phyloP scores from a whole-genome alignment of 2,797 vertebrate species.

The Neosalanx taihuensis region DNA sequence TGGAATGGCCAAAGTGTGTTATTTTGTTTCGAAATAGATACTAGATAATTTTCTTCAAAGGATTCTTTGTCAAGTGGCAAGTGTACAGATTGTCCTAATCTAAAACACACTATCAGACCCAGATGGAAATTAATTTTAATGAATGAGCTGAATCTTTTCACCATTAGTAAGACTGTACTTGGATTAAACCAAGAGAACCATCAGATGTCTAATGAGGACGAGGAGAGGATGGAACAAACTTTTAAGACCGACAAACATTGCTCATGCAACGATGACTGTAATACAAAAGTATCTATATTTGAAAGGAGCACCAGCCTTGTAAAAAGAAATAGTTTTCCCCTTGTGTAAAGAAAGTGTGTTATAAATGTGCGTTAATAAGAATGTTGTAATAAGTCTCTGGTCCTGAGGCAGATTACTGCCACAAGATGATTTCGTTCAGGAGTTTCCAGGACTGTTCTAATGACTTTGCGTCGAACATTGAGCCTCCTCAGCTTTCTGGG shows the following conservation, averaged over 20 bases:
- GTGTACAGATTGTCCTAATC: not conserved
- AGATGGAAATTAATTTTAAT: not conserved
- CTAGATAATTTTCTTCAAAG: not conserved
- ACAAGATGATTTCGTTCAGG: conserved; percentile 29
- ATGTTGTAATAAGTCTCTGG: conserved; percentile 21
- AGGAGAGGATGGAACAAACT: not conserved
- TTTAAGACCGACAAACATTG: no score
- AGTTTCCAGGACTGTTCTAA: conserved; percentile 35
- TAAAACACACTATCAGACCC: not conserved
- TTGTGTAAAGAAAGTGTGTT: not conserved
- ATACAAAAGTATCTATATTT: no score
- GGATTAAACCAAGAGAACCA: not conserved
- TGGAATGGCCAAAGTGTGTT: not conserved
- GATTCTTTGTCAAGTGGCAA: not conserved
- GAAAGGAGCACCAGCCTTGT: no score
- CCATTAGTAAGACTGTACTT: not conserved
- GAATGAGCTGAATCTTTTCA: not conserved
- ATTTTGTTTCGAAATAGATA: not conserved
- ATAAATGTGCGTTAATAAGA: not conserved
- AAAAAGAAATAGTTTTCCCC: no score
- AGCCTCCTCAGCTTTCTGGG: conserved; percentile 23
- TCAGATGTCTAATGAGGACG: not conserved
- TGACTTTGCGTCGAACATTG: conserved; percentile 35
- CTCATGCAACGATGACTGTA: no score
- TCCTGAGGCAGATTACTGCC: conserved; percentile 34